These are phyloP conservation scores for Isurus oxyrinchus DNA, from an alignment of 2,113 vertebrate species.

Conservation along the genomic window DNA sequence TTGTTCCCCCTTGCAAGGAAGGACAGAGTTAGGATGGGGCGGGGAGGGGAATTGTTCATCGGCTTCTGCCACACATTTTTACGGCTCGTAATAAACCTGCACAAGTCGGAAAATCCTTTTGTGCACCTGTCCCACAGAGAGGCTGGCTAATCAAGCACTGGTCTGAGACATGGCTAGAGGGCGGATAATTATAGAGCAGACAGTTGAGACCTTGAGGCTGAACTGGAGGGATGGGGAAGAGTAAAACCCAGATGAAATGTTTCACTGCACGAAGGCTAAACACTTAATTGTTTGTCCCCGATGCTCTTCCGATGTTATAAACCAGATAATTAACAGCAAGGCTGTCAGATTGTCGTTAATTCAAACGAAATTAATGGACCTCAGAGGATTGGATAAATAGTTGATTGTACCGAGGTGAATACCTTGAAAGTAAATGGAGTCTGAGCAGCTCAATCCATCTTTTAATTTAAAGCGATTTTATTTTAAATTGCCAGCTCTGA, in stretches of 20 bases:
- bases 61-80: slow-evolving; percentile 19
- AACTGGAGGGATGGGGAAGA: background rate
- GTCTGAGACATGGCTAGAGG: background rate
- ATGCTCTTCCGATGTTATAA: slow-evolving; percentile 20
- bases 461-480: background rate
- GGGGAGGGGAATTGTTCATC: background rate
- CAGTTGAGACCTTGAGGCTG: background rate
- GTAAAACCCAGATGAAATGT: background rate
- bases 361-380: background rate
- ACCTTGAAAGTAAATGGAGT: background rate
- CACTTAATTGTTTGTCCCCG: slow-evolving; percentile 8
- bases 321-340: slow-evolving; percentile 18
- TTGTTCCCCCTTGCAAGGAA: background rate
- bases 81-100: background rate
- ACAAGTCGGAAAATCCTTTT: background rate
- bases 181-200: background rate
- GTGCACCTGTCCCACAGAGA: background rate
- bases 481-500: background rate
- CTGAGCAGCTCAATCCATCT: background rate
- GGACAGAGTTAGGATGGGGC: background rate
- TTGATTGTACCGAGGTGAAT: background rate
- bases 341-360: background rate
- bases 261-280: slow-evolving; percentile 3
- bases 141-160: background rate
- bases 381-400: background rate